phyloP scores from a whole-genome alignment of 2,888 invertebrate genomes.

The Graphium colonna region DNA sequence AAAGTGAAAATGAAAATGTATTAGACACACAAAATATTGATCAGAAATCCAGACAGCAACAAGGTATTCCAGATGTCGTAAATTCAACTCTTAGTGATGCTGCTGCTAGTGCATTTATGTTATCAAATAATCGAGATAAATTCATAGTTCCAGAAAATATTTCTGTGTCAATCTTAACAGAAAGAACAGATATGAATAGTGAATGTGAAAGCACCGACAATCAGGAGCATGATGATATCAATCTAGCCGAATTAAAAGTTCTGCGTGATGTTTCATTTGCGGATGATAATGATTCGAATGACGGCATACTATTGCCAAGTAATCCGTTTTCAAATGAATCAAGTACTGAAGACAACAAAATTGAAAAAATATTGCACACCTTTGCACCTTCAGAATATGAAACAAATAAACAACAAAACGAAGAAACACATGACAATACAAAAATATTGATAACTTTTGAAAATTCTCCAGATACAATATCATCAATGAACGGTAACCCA shows the following conservation, averaged over 20 bases:
- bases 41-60: constrained; percentile 38
- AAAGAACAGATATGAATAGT: constrained; percentile 38
- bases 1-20: constrained; percentile 34
- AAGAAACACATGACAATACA: constrained; percentile 45
- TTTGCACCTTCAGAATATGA: constrained; percentile 63
- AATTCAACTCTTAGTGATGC: constrained; percentile 65
- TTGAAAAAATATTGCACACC: constrained; percentile 52
- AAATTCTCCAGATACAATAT: constrained; percentile 30
- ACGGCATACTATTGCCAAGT: constrained; percentile 41
- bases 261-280: constrained; percentile 40
- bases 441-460: constrained; percentile 49
- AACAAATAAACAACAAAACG: constrained; percentile 61
- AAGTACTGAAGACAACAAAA: constrained; percentile 45
- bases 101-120: constrained; percentile 41
- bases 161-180: constrained; percentile 57
- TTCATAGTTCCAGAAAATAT: constrained; percentile 64
- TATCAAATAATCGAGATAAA: constrained; percentile 49
- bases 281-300: constrained; percentile 41
- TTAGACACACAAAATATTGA: constrained; percentile 15
- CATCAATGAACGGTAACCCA: constrained; percentile 45
- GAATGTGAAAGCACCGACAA: neutral
- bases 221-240: constrained; percentile 29
- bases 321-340: constrained; percentile 59
- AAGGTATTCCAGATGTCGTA: constrained; percentile 67
- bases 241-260: constrained; percentile 39